Evolutionary conservation across 1,140 invertebrate species (phyloP), one percentile per base, ranked within the genome.

Genomic region (Pararge aegeria): DNA sequence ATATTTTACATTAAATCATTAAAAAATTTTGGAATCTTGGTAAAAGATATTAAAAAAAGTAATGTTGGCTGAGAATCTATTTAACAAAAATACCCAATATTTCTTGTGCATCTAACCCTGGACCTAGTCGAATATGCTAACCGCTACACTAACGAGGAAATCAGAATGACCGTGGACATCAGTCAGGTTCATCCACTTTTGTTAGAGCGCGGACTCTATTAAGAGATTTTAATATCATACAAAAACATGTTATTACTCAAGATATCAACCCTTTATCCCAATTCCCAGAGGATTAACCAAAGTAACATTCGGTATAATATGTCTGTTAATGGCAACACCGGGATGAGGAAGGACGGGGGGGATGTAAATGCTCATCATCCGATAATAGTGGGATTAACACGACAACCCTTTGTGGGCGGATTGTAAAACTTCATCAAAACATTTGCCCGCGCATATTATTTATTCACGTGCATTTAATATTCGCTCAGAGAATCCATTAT

Each of bases 351-450:
- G 46, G 66, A 21, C 29, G 46, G 74, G 75, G 73, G 75, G 76
- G 38, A 5, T 15, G 9, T 37, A 37, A 42, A 18, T 5, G 9
- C 42, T 77, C 68, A 76, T 80, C 69, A 86, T 84, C 74, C 74
- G 59, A 75, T 87, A 87, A 89, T 86, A 74, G 73, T 52, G 57
- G 76, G 81, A 85, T 84, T 87, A 86, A 75, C 74, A 66, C 76
- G 70, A 64, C 73, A 85, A 85, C 86, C 84, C 83, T 87, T 87
- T 87, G 83, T 80, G 82, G 83, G 68, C 61, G 76, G 80, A 70
- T 77, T 75, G 66, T 74, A 83, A 83, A 85, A 84, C 82, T 82
- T 68, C 61, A 72, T 60, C 75, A 80, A 83, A 83, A 84, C 78
- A 84, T 83, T 80, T 81, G 63, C 54, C 34, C 62, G 58, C 68